Evolutionary conservation across 2,113 vertebrate species (phyloP).

Genomic region (Pogonocichla stellata): DNA sequence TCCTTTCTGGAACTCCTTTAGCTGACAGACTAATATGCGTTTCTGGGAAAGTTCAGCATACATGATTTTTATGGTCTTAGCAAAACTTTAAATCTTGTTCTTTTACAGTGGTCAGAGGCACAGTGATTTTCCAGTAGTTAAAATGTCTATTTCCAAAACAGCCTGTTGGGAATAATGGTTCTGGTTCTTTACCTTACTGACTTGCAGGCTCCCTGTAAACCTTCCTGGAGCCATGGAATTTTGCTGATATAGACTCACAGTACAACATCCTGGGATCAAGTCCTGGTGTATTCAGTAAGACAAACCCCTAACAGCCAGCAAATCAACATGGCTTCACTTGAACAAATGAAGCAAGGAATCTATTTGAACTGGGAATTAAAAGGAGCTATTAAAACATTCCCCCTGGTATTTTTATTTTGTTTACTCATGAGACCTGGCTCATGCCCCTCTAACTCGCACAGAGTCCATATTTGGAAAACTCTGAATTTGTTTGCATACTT

Average conservation of each 20-base stretch:
- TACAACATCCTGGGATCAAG: neutral
- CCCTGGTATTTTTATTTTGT: slow-evolving; percentile 73
- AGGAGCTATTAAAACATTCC: slow-evolving; percentile 70
- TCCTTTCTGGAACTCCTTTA: neutral
- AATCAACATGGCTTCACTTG: neutral
- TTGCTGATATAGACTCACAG: neutral
- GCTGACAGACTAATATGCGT: neutral
- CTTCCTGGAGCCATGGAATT: neutral
- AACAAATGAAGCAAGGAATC: slow-evolving; percentile 47
- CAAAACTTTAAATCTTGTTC: neutral
- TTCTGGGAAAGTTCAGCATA: neutral
- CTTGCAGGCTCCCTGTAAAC: neutral
- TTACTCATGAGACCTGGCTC: slow-evolving; percentile 69
- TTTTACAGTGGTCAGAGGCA: neutral
- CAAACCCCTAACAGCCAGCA: neutral
- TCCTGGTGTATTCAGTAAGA: neutral
- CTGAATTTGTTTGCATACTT: slow-evolving; percentile 60
- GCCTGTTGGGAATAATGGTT: neutral
- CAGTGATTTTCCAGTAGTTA: neutral
- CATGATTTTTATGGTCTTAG: neutral
- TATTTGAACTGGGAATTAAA: slow-evolving; percentile 65
- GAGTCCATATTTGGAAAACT: slow-evolving; percentile 74
- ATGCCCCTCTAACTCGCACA: neutral
- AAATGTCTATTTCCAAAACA: neutral
- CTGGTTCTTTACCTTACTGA: neutral